Evolutionary conservation across 2,113 vertebrate genomes (phyloP).

Genomic region (Callipepla squamata): DNA sequence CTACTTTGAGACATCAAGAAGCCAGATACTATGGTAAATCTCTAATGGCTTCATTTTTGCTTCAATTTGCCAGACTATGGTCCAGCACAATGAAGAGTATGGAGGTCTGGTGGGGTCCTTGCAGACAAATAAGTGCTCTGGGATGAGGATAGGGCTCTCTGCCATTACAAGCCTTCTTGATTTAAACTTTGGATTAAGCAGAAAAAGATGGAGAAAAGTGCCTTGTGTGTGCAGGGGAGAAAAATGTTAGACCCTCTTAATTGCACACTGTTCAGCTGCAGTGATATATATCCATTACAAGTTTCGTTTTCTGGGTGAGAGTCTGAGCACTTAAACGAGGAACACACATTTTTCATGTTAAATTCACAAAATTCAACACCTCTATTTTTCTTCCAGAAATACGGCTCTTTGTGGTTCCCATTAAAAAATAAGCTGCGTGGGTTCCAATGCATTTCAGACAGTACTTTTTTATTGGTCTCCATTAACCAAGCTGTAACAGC

Average conservation of each 20-base stretch:
- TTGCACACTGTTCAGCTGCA: neutral
- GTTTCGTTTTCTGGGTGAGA: neutral
- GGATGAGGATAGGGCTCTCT: neutral
- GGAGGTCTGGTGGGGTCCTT: neutral
- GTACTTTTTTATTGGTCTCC: neutral
- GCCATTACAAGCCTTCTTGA: neutral
- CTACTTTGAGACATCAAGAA: neutral
- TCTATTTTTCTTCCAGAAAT: conserved; percentile 21
- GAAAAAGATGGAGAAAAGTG: neutral
- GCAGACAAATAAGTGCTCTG: neutral
- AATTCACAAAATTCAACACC: conserved; percentile 44
- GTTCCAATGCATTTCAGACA: neutral
- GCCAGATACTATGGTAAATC: neutral
- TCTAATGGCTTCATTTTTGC: neutral
- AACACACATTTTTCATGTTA: conserved; percentile 27
- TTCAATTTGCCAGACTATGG: neutral
- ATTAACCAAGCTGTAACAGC: neutral
- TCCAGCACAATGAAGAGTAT: neutral
- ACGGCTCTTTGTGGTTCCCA: conserved; percentile 25
- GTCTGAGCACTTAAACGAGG: conserved; percentile 10
- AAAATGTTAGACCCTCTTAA: neutral
- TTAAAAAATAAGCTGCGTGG: conserved; percentile 4
- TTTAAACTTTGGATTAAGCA: conserved; percentile 23
- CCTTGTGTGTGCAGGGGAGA: neutral
- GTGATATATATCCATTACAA: neutral